Percentiles rank a stretch among this genome's conserved stretches.
These are phyloP conservation scores for Homarus americanus DNA, from an alignment of 1,140 invertebrate genomes.

Conservation along the genomic window DNA sequence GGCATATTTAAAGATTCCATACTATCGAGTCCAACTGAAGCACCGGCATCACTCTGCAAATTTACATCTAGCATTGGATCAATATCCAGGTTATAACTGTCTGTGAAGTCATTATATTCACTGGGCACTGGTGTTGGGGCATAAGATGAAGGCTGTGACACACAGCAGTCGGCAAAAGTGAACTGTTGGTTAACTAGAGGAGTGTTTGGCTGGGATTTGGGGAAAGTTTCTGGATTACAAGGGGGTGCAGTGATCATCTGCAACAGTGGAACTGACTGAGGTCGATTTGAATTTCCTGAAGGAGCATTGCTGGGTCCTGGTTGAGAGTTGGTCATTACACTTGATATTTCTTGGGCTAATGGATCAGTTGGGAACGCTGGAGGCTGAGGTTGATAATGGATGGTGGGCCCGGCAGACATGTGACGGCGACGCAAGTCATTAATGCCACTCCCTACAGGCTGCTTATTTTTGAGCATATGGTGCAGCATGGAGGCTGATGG, in stretches of 20 bases:
- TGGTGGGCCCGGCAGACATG: conserved; percentile 75
- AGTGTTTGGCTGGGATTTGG: conserved; percentile 75
- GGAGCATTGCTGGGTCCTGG: conserved; percentile 28
- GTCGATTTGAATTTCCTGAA: conserved; percentile 80
- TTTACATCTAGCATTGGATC: conserved; percentile 78
- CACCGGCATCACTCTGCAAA: conserved; percentile 78
- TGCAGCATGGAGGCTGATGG: conserved; percentile 51
- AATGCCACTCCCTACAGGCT: conserved; percentile 10
- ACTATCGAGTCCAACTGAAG: conserved; percentile 77
- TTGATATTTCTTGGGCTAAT: conserved; percentile 79
- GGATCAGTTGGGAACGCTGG: conserved; percentile 48
- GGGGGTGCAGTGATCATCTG: conserved; percentile 79
- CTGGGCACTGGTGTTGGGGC: conserved; percentile 85
- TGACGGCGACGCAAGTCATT: conserved; percentile 75
- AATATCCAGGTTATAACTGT: conserved; percentile 80
- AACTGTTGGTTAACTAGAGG: conserved; percentile 76
- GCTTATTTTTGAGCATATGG: conserved; percentile 68
- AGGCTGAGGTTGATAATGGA: conserved; percentile 73
- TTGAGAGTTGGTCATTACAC: conserved; percentile 79
- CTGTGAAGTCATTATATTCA: conserved; percentile 84
- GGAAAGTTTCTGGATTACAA: conserved; percentile 48
- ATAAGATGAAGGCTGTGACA: conserved; percentile 83
- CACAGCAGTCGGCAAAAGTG: conserved; percentile 77
- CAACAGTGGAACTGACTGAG: conserved; percentile 87
- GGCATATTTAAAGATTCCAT: conserved; percentile 76